phyloP scores from a whole-genome alignment of 2,888 invertebrate genomes.

The Helicoverpa assulta region DNA sequence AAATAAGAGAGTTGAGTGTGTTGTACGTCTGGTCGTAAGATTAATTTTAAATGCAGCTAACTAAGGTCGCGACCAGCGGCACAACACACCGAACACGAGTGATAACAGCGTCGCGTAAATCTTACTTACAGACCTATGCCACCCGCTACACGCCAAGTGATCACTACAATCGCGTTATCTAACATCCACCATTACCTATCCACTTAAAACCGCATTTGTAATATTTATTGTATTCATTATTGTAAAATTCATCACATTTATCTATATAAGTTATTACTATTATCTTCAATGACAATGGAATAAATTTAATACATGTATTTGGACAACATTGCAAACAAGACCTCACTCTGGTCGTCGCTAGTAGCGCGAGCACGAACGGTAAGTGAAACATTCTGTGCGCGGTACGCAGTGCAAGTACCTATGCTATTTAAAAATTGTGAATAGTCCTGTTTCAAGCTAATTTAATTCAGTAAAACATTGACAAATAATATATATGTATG shows the following conservation, averaged over 20 bases:
- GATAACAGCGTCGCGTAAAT: conserved; percentile 43
- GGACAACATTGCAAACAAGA: not conserved
- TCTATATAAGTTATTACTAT: conserved; percentile 7
- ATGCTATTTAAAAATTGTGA: no score
- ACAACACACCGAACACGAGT: conserved; percentile 43
- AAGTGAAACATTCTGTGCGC: no score
- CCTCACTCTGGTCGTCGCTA: not conserved
- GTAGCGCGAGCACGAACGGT: conserved; percentile 1
- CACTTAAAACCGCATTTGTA: conserved; percentile 52
- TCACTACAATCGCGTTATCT: conserved; percentile 29
- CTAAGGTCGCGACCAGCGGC: conserved; percentile 21
- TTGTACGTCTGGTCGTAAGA: conserved; percentile 39
- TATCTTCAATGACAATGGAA: conserved; percentile 19
- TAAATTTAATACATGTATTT: conserved; percentile 9
- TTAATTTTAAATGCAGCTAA: conserved; percentile 53
- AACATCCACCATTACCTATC: conserved; percentile 52
- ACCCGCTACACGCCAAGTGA: conserved; percentile 51
- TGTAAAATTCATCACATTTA: conserved; percentile 22
- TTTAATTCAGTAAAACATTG: conserved; percentile 49
- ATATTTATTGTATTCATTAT: conserved; percentile 3
- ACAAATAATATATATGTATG: no score
- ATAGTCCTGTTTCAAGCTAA: no score
- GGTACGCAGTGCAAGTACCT: not conserved
- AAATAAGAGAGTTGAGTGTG: conserved; percentile 40
- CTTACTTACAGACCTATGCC: conserved; percentile 43